These are phyloP conservation scores for Discoglossus pictus DNA, from an alignment of 2,797 vertebrate species.

Conservation along the genomic window DNA sequence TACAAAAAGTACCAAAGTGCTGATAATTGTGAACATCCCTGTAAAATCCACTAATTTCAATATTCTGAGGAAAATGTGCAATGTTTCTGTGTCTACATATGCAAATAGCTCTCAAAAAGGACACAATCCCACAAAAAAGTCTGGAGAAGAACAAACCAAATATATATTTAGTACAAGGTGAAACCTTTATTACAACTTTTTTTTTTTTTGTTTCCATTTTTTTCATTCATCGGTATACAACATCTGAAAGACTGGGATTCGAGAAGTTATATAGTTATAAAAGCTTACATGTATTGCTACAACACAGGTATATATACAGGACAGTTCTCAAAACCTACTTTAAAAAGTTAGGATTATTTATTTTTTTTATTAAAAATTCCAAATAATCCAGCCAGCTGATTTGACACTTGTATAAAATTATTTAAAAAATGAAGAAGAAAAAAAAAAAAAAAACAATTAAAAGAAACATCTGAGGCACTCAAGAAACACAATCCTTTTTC, in stretches of 20 bases:
- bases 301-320: conserved; percentile 92
- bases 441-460: conserved; percentile 45
- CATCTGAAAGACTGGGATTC: conserved; percentile 81
- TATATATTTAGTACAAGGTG: conserved; percentile 55
- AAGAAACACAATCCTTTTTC: conserved; percentile 75
- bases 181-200: conserved; percentile 64
- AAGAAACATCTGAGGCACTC: conserved; percentile 79
- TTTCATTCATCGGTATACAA: conserved; percentile 72
- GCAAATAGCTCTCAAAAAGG: too few species aligned
- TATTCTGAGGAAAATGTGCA: too few species aligned
- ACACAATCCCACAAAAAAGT: too few species aligned
- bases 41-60: too few species aligned
- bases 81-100: too few species aligned
- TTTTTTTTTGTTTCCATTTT: conserved; percentile 17
- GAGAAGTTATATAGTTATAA: conserved; percentile 78
- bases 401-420: conserved; percentile 74
- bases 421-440: conserved; percentile 58
- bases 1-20: too few species aligned
- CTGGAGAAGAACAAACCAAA: not conserved
- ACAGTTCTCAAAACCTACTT: conserved; percentile 90
- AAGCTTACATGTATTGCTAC: conserved; percentile 96
- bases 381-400: conserved; percentile 74
- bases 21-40: too few species aligned
- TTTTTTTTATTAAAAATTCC: conserved; percentile 61
- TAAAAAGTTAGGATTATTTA: conserved; percentile 69